Evolutionary conservation across 2,113 vertebrate genomes (phyloP), one percentile per base, ranked within the genome.

Genomic region (Hymenochirus boettgeri): DNA sequence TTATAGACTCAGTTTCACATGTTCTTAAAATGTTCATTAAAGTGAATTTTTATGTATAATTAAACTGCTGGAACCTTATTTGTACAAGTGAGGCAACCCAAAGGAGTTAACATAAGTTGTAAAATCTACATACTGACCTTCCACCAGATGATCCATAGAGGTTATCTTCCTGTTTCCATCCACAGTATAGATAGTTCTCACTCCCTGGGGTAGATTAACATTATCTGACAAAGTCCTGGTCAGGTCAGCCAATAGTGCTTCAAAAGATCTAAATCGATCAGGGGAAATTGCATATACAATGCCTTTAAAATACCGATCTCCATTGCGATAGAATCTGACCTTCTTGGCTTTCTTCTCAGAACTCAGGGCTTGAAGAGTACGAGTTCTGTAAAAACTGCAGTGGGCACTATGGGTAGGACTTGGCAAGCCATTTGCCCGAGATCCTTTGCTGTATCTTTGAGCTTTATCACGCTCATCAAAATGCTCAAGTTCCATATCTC

Each of bases 321-420:
- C 96, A 0, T 99, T 99, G 27, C 96, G 92, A 76, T 97, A 99
- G 86, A 99, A 99, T 9, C 93, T 91, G 10, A 99, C 91, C 75
- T 98, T 98, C 89, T 95, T 98, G 75, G 96, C 96, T 75, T 96
- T 97, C 74, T 99, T 99, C 80, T 98, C 96, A 0, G 91, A 91
- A 70, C 89, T 98, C 73, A 99, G 91, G 1, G 92, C 85, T 78
- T 95, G 94, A 59, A 99, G 89, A 0, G 96, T 98, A 51, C 91
- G 92, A 79, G 93, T 97, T 74, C 95, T 81, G 84, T 98, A 98
- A 74, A 99, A 92, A 80, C 96, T 98, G 86, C 96, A 99, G 80
- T 98, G 96, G 59, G 96, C 96, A 24, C 96, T 99, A 65, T 98
- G 96, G n/a, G 96, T 97, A 29, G 96, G 96, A 76, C 96, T 99